Base-by-base conservation (phyloP, 1,140 invertebrate genomes). In the Epicauta chinensis region DNA sequence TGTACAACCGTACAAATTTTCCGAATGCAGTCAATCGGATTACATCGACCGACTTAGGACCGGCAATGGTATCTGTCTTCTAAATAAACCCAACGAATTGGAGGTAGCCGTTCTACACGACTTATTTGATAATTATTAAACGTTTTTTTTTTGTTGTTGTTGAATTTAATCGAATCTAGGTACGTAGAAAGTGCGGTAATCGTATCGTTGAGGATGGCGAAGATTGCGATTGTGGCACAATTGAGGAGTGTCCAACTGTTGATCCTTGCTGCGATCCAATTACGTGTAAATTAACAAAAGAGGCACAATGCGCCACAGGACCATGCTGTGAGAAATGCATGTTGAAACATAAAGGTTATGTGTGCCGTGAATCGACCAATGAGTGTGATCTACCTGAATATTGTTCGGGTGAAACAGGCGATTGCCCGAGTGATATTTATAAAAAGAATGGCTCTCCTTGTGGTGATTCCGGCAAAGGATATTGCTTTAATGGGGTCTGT, bases 251-350 rank as follows among this genome's bases (percentile, higher is more conserved):
- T 74, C 77, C 82, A 15, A 74, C 81, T 46, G 74, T 78, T 31
- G 93, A 97, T 74, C 90, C 91, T 1, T 98, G 94, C 73, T 98
- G 94, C 75, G 93, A 97, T 74, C 89, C 91, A 43, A 87, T 91
- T 67, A 97, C 93, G 13, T 98, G 95, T 73, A 89, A 93, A 52
- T 79, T 97, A 15, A 90, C 83, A 42, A 84, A 84, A 42, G 93
- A 95, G 71, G 84, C 94, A 1, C 83, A 95, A 73, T 98, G 95
- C 72, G 90, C 92, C 23, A 81, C 81, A 11, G 93, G 93, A 5
- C 85, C 87, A 16, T 98, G 95, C 74, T 98, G 95, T 71, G 84
- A 87, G 58, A 81, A 90, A 14, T 68, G 60, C 49, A 55, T 48
- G 90, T 73, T 96, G 13, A 79, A 84, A 44, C 73, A 81, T 1